A percentile compares a stretch with the other conserved stretches of the same genome.
phyloP scores from a whole-genome alignment of 2,888 invertebrate genomes.

The Agrotis exclamationis region DNA sequence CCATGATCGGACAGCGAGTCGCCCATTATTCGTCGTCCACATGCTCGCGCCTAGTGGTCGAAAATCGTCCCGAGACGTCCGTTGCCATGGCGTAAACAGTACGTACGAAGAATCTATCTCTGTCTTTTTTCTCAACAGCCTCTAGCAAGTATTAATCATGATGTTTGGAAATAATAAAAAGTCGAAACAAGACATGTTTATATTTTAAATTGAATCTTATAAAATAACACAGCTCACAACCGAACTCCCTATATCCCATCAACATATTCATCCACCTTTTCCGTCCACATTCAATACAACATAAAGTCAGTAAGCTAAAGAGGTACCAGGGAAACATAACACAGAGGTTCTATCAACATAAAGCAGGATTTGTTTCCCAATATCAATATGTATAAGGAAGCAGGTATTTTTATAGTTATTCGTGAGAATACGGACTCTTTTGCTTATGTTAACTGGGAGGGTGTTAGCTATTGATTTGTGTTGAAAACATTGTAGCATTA shows the following conservation, averaged over 20 bases:
- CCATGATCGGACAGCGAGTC: too few species aligned
- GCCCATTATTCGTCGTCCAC: too few species aligned
- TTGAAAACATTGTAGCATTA: neutral
- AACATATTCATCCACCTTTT: constrained; percentile 2
- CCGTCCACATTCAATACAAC: constrained; percentile 12
- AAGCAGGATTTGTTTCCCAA: constrained; percentile 63
- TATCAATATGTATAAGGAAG: constrained; percentile 27
- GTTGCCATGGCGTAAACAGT: too few species aligned
- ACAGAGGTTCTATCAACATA: constrained; percentile 63
- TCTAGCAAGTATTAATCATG: too few species aligned
- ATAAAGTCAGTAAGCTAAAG: constrained; percentile 52
- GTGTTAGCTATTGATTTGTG: constrained; percentile 5
- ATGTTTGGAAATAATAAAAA: too few species aligned
- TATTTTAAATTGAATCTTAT: neutral
- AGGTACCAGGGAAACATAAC: constrained; percentile 62
- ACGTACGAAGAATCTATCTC: too few species aligned
- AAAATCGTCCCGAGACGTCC: too few species aligned
- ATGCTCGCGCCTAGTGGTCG: too few species aligned
- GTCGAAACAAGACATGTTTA: too few species aligned
- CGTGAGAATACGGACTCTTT: constrained; percentile 1
- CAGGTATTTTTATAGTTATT: constrained; percentile 14
- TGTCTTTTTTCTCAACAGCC: too few species aligned
- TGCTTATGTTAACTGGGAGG: constrained; percentile 10
- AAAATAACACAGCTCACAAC: constrained; percentile 5
- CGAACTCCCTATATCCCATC: neutral